These are phyloP conservation scores for Procambarus clarkii DNA, from an alignment of 1,140 invertebrate genomes.

Conservation along the genomic window DNA sequence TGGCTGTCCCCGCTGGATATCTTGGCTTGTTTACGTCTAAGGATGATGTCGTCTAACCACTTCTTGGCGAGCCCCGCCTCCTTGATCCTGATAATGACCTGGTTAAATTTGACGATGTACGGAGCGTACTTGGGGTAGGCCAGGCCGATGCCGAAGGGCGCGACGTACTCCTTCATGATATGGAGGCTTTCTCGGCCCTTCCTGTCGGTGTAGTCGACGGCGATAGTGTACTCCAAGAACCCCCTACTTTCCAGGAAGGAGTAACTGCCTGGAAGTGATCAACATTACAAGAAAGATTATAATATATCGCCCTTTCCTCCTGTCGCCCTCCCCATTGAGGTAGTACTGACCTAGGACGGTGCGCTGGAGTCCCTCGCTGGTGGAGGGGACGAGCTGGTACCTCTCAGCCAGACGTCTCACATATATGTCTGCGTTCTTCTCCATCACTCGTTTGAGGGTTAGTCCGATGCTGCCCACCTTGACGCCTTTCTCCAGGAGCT, in stretches of 20 bases:
- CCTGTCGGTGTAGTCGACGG: slow-evolving; percentile 44
- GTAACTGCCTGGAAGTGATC: slow-evolving; percentile 16
- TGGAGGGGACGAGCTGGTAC: slow-evolving; percentile 34
- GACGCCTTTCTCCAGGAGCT: slow-evolving; percentile 51
- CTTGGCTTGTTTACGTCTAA: slow-evolving; percentile 48
- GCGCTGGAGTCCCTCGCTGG: slow-evolving; percentile 26
- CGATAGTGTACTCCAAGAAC: slow-evolving; percentile 58
- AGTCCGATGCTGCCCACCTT: slow-evolving; percentile 61
- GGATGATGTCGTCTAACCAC: slow-evolving; percentile 54
- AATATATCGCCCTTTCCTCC: too few species aligned
- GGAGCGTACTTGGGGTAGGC: slow-evolving; percentile 62
- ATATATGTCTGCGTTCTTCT: slow-evolving; percentile 50
- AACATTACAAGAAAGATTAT: neutral
- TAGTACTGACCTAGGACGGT: slow-evolving; percentile 34
- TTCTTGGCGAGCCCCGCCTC: slow-evolving; percentile 60
- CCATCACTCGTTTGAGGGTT: slow-evolving; percentile 63
- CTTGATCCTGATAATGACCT: slow-evolving; percentile 40
- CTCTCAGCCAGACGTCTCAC: slow-evolving; percentile 47
- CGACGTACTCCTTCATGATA: slow-evolving; percentile 59
- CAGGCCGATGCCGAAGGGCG: slow-evolving; percentile 59
- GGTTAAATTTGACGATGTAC: slow-evolving; percentile 51
- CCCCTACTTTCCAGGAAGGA: slow-evolving; percentile 44
- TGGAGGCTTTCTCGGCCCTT: slow-evolving; percentile 18
- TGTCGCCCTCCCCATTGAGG: too few species aligned
- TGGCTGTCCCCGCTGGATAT: neutral